Percentiles rank a stretch among this genome's conserved stretches.
Conservation (phyloP, 2,113 vertebrate species). For the Muntiacus muntjak region DNA sequence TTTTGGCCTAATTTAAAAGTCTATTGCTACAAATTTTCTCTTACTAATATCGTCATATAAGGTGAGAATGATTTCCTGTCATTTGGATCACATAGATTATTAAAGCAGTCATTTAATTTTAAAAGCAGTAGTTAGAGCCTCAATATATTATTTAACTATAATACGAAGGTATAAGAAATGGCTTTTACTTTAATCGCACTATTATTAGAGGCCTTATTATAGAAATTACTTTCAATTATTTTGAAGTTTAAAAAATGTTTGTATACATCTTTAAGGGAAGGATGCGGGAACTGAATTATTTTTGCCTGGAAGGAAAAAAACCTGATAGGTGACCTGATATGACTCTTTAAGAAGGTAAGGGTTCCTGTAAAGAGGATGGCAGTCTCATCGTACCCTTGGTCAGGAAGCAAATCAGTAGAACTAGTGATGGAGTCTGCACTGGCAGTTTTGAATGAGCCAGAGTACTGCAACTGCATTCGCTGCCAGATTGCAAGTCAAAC, state of each 20-base stretch:
- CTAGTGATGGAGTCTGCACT: neutral
- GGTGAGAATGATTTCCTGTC: neutral
- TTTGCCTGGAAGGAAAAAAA: constrained; percentile 15
- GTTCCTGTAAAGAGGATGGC: neutral
- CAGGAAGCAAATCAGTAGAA: neutral
- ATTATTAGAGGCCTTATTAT: neutral
- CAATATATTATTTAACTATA: neutral
- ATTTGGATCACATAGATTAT: neutral
- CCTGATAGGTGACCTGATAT: neutral
- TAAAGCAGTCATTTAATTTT: constrained; percentile 11
- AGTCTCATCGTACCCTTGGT: neutral
- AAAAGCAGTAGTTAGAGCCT: neutral
- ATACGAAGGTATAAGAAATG: neutral
- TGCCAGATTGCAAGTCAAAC: constrained; percentile 44
- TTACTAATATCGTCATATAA: neutral
- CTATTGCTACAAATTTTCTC: neutral
- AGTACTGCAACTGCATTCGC: neutral
- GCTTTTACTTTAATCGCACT: neutral
- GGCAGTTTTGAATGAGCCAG: constrained; percentile 8
- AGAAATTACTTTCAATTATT: neutral
- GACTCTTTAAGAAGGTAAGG: neutral
- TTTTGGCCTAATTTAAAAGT: neutral
- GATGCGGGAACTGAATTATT: neutral
- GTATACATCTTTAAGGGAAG: neutral
- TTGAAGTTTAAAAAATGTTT: neutral